Conservation (phyloP, 2,113 vertebrate genomes). For the zebrafish (Danio rerio) region GRCz12tu NC_133185.1:2147501-2148000, state of each 20-base stretch:
- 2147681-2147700: too few species aligned
- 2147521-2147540: too few species aligned
- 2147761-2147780: neutral
- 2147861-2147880: slow-evolving; percentile 46
- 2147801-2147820: slow-evolving; percentile 36
- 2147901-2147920: too few species aligned
- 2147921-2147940: slow-evolving; percentile 39
- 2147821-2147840: slow-evolving; percentile 46
- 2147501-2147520: too few species aligned
- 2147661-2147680: neutral
- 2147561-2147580: too few species aligned
- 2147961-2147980: slow-evolving; percentile 20
- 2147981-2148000: slow-evolving; percentile 47
- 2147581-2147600: too few species aligned
- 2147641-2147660: neutral
- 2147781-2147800: slow-evolving; percentile 26
- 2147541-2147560: too few species aligned
- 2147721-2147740: neutral
- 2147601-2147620: neutral
- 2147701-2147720: neutral
- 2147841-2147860: slow-evolving; percentile 29
- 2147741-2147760: neutral
- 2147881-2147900: slow-evolving; percentile 49
- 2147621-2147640: slow-evolving; percentile 29
- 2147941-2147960: neutral